Evolutionary conservation across 2,888 invertebrate genomes (phyloP), one percentile per base, ranked within the genome.

Genomic region (Lumbricus terrestris): DNA sequence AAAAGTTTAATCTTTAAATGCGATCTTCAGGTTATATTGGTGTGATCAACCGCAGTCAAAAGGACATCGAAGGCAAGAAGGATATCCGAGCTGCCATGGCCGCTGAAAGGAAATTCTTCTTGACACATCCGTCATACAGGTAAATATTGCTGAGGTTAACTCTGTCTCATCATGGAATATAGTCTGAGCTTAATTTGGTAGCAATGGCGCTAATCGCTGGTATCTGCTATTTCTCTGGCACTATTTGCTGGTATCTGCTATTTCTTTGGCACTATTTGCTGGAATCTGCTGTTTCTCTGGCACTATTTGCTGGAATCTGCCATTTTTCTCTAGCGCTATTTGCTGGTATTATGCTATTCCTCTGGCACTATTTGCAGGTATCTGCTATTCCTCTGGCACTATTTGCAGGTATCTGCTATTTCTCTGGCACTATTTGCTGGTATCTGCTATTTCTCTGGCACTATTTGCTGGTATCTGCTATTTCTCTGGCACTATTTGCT

Each of bases 31-130:
- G 99, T 18, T 99, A 99, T 95, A 98, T 99, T 94, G 99, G 99
- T 93, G 99, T 99, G 42, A 98, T 99, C 40, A 99, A 99, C 96
- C 97, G 99, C 93, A 98, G 99, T 93, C 99, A 99, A 95, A 98
- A 98, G 95, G 99, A 99, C 95, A 99, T 99, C 93, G 99, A 99
- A 92, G 99, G 99, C 0, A 96, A 97, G 89, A 99, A 99, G 95
- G 99, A 99, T 95, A 99, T 99, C 93, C 96, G 97, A 93, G 97
- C 97, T 91, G 99, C 99, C 8, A 95, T 99, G 93, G 97, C 97
- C 47, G 98, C 98, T 29, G 99, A 99, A 95, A 96, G 99, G 93
- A 98, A 99, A 95, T 99, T 99, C 96, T 99, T 99, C 96, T 96
- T 99, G 91, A 97, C 97, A 96, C 99, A 99, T 96, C 98, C 98